These are phyloP conservation scores for Danio albolineatus DNA, from an alignment of 2,797 vertebrate genomes.

Conservation along the genomic window DNA sequence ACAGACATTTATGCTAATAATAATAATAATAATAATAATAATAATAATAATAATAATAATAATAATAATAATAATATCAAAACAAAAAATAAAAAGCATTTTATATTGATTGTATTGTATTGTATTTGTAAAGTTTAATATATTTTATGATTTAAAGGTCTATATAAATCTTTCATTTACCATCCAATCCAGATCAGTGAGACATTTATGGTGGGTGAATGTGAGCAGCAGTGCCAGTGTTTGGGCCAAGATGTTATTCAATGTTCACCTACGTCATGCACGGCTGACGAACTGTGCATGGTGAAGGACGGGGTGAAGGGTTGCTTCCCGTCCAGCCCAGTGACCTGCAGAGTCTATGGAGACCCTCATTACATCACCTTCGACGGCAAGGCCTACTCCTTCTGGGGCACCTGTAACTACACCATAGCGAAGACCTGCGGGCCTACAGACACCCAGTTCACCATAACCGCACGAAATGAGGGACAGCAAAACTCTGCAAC, in stretches of 20 bases:
- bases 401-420: conserved; percentile 84
- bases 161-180: too few relatives aligned
- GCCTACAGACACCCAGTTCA: conserved; percentile 75
- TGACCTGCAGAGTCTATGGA: conserved; percentile 81
- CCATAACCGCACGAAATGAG: conserved; percentile 79
- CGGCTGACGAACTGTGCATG: conserved; percentile 73
- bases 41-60: too few relatives aligned
- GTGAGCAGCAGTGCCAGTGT: conserved; percentile 76
- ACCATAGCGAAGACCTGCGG: conserved; percentile 74
- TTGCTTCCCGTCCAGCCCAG: conserved; percentile 75
- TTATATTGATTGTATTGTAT: too few relatives aligned
- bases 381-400: conserved; percentile 76
- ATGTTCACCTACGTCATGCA: conserved; percentile 76
- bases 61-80: too few relatives aligned
- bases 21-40: too few relatives aligned
- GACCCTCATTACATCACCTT: conserved; percentile 86
- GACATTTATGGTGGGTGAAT: conserved; percentile 69
- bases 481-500: conserved; percentile 70
- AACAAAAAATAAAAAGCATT: too few relatives aligned
- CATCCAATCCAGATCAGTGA: conserved; percentile 71
- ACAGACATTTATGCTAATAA: too few relatives aligned
- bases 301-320: conserved; percentile 72
- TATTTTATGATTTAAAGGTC: too few relatives aligned
- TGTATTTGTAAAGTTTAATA: too few relatives aligned
- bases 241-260: conserved; percentile 65